Base-by-base conservation (phyloP, 1,140 invertebrate species). In the Akabosia matsudoensis region DNA sequence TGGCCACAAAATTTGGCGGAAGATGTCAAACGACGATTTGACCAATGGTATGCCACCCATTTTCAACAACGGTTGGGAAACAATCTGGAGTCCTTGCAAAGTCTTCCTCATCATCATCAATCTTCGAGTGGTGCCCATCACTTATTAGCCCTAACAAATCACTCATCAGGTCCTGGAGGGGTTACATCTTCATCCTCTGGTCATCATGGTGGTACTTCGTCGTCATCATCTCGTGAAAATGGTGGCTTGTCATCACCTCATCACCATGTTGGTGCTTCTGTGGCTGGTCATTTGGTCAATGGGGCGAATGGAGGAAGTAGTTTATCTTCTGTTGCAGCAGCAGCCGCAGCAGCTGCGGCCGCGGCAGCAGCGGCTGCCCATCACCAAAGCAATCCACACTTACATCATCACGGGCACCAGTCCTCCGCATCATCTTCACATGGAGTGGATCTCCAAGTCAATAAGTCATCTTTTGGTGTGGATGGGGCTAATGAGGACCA, bases 11-110 rank as follows among this genome's bases (percentile, higher is more conserved):
- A 92, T 67, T 87, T 92, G 0, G 88, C 90, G 0, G 92, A 93
- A 77, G 92, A 93, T 33, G 88, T 89, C 75, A 88, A 90, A 31
- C 86, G 91, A 70, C 92, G 92, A 83, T 93, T 93, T 83, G 92
- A 93, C 79, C 89, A 90, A 51, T 91, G 90, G 90, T 91, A 90
- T 88, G 88, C 87, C 64, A 87, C 88, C 54, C 90, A 90, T 82
- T 87, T 84, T 78, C 77, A 76, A 30, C 82, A 70, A 84, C 82
- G 16, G 70, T 1, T 31, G 26, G 14, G 76, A 56, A 28, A n/a
- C n/a, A 72, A 76, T 26, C 37, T 80, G 24, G 73, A 79, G 56
- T 76, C 80, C 22, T 28, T 79, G 76, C 84, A 0, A 77, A 81
- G 30, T 81, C 84, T 75, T 79, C 84, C 83, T 82, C 87, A 83